Evolutionary conservation across 2,888 invertebrate genomes (phyloP), one percentile per base, ranked within the genome.

Genomic region (Thymelicus sylvestris): DNA sequence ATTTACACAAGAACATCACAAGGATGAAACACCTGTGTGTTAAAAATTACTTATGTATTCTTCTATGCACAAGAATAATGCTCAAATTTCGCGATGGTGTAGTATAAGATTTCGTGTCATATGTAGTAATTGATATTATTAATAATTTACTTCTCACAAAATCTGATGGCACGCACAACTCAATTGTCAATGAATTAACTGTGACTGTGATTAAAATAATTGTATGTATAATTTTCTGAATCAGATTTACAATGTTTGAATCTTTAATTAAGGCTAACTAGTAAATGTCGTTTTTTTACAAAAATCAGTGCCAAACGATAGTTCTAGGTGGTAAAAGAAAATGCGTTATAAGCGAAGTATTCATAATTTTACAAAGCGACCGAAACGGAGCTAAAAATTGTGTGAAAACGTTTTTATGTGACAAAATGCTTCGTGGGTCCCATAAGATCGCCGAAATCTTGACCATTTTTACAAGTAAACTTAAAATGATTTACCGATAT

Each of bases 41-140:
- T 91, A 84, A 81, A 31, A 83, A 85, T 87, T 89, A 52, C 50
- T 84, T 88, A 91, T 90, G 88, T 89, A 85, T 86, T 89, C 87
- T 89, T 90, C 83, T 81, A 89, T 90, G 90, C 91, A 92, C 90
- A 90, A 91, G 88, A 88, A 92, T 88, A 92, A 92, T 92, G 93
- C 93, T 93, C 92, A 92, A 93, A 92, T 88, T 91, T 89, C 87
- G 86, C 86, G 88, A 88, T 86, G 91, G 90, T 91, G 87, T 92
- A 92, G 90, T 87, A 83, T 92, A 91, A 91, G 92, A 87, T 93
- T 92, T 93, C 91, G 93, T 93, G 93, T 93, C 93, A 93, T 91
- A 90, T 88, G 87, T 90, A 91, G 87, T 90, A 87, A 86, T 88
- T 83, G 86, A 87, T 89, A 84, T 86, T 83, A 85, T 74, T 77